Base-by-base conservation (phyloP, 2,888 invertebrate species). In the Plebejus argus region DNA sequence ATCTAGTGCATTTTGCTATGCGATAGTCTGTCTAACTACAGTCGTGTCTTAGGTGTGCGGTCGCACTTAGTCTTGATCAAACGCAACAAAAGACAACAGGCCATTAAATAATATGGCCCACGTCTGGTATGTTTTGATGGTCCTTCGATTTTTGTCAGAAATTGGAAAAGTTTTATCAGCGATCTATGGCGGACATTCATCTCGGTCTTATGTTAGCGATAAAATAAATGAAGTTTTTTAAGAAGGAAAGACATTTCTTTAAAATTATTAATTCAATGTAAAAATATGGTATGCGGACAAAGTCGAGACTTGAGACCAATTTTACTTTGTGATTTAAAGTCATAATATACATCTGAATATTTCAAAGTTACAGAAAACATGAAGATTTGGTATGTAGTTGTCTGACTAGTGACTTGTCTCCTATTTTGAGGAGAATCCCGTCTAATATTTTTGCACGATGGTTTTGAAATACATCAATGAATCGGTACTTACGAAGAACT, bases 131-230 rank as follows among this genome's bases (percentile, higher is more conserved):
- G 66, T 78, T 78, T 58, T 76, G 71, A 77, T 76, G 77, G 80
- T 77, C 56, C 76, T 72, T 70, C 76, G 77, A 75, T 79, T 80
- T 80, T 81, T 81, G 76, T 79, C 78, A 80, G 81, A 85, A 86
- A 88, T 87, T 88, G 84, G 85, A 85, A 88, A 88, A 89, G 85
- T 88, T 89, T 83, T 76, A 78, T 80, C 83, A 84, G 83, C 83
- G 82, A 81, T 79, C 82, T 81, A 77, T 78, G 78, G 76, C 79
- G 80, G 78, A 80, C 81, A 81, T 81, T 82, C 78, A 80, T 82
- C 84, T 82, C 83, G 83, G 83, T 84, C 83, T 83, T 81, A 77
- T 81, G 81, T 82, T 79, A 83, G 82, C 82, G 83, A 84, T 80
- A 78, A 79, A 79, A 70, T 58, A 76, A 77, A 80, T 77, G 76